These are phyloP conservation scores for Drosophila lowei DNA, from an alignment of 1,140 invertebrate species.

Conservation along the genomic window DNA sequence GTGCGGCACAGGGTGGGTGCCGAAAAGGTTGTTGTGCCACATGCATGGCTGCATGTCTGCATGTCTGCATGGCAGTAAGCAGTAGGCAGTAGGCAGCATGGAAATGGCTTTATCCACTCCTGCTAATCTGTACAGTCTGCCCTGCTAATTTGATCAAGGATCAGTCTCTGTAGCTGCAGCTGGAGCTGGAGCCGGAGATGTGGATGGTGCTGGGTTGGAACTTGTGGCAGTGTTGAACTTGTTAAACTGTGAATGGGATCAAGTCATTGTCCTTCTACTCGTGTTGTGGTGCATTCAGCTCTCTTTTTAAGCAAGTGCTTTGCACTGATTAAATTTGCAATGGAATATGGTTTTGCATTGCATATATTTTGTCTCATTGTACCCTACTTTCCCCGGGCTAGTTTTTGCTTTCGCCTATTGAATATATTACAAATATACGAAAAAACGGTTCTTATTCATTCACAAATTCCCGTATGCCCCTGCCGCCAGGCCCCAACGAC, in stretches of 20 bases:
- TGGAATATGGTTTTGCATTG: too few species aligned
- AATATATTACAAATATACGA: too few species aligned
- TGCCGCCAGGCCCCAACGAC: too few species aligned
- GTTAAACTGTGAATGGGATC: conserved; percentile 12
- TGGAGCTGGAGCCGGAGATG: too few species aligned
- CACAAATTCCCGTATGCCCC: too few species aligned
- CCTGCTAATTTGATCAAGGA: conserved; percentile 46
- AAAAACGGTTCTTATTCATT: not conserved
- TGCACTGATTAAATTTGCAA: too few species aligned
- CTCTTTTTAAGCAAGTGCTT: too few species aligned
- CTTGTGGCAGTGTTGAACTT: not conserved
- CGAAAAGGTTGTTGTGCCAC: conserved; percentile 55
- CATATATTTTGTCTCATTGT: too few species aligned
- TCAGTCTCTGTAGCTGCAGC: not conserved
- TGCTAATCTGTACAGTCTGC: conserved; percentile 26
- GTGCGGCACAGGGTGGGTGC: not conserved
- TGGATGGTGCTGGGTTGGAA: too few species aligned
- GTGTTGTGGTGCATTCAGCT: too few species aligned
- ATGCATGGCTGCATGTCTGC: conserved; percentile 9
- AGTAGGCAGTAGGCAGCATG: conserved; percentile 2
- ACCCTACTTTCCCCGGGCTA: too few species aligned
- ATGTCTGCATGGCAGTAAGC: not conserved
- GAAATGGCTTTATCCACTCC: conserved; percentile 54
- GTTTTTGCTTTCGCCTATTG: too few species aligned
- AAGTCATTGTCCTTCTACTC: not conserved